phyloP scores from a whole-genome alignment of 1,140 invertebrate genomes.

The Cephus cinctus region DNA sequence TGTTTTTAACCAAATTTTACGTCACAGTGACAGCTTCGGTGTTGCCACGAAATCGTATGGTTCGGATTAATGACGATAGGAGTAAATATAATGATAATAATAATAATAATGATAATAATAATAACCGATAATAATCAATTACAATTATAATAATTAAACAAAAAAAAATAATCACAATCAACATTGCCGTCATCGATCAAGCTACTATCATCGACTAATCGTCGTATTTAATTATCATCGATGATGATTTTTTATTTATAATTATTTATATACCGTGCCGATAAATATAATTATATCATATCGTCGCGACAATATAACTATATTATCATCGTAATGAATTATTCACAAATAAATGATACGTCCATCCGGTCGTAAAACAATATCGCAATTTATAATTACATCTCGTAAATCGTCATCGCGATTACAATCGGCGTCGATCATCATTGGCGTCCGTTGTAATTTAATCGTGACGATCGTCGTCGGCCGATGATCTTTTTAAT shows the following conservation, averaged over 20 bases:
- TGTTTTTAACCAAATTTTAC: too few relatives aligned
- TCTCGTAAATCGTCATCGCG: too few relatives aligned
- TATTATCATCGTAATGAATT: conserved; percentile 25
- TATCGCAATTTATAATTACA: too few relatives aligned
- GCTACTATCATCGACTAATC: conserved; percentile 7
- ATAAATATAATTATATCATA: conserved; percentile 26
- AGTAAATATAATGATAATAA: conserved; percentile 9
- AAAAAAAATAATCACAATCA: too few relatives aligned
- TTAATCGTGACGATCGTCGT: too few relatives aligned
- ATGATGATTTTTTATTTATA: conserved; percentile 10
- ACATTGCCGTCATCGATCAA: conserved; percentile 1
- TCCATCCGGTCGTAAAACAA: too few relatives aligned
- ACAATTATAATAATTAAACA: conserved; percentile 29
- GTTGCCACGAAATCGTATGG: too few relatives aligned
- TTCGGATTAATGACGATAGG: conserved; percentile 15
- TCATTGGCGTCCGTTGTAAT: too few relatives aligned
- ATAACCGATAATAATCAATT: conserved; percentile 25
- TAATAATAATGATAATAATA: conserved; percentile 26
- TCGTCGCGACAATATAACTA: conserved; percentile 26
- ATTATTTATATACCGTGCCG: too few relatives aligned
- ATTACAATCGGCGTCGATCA: too few relatives aligned
- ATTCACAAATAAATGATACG: conserved; percentile 30
- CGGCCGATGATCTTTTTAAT: too few relatives aligned
- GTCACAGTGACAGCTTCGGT: too few relatives aligned
- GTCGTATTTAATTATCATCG: conserved; percentile 33